These are phyloP conservation scores for Schlechtendalia chinensis DNA, from an alignment of 1,140 invertebrate genomes.

Conservation along the genomic window DNA sequence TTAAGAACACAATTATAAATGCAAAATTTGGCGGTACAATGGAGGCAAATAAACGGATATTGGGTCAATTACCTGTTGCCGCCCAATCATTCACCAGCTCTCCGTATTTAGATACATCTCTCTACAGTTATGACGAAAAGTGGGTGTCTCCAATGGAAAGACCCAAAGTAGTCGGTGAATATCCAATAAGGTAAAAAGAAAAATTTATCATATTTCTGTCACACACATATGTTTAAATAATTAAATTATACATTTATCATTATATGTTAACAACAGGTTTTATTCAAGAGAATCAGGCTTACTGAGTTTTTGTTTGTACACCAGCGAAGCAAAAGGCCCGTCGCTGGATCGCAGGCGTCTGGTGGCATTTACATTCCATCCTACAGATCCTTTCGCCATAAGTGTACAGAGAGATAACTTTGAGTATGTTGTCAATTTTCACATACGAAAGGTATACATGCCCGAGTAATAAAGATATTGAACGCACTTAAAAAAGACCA, in stretches of 20 bases:
- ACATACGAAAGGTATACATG: conserved; percentile 62
- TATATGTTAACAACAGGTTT: conserved; percentile 65
- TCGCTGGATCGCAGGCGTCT: conserved; percentile 68
- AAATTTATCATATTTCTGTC: conserved; percentile 15
- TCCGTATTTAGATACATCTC: conserved; percentile 86
- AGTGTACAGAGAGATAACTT: conserved; percentile 92
- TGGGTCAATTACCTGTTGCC: conserved; percentile 91
- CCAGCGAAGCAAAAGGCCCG: conserved; percentile 67
- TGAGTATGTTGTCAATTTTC: conserved; percentile 96
- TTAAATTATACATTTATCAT: conserved; percentile 1
- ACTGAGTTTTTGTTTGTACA: conserved; percentile 85
- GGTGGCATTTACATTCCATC: conserved; percentile 98
- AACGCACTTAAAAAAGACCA: no score
- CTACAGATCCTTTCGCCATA: conserved; percentile 92
- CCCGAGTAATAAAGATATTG: conserved; percentile 11
- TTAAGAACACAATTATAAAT: conserved; percentile 85
- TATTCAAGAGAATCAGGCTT: conserved; percentile 85
- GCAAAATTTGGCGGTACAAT: conserved; percentile 79
- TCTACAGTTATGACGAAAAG: conserved; percentile 96
- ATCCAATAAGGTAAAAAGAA: conserved; percentile 78
- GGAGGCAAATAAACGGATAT: conserved; percentile 84
- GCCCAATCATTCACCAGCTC: conserved; percentile 91
- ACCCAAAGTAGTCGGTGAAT: conserved; percentile 89
- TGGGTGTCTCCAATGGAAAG: conserved; percentile 93
- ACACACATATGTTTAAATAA: neutral